These are phyloP conservation scores for Crotalus helleri DNA, from an alignment of 2,113 vertebrate genomes.

Conservation along the genomic window DNA sequence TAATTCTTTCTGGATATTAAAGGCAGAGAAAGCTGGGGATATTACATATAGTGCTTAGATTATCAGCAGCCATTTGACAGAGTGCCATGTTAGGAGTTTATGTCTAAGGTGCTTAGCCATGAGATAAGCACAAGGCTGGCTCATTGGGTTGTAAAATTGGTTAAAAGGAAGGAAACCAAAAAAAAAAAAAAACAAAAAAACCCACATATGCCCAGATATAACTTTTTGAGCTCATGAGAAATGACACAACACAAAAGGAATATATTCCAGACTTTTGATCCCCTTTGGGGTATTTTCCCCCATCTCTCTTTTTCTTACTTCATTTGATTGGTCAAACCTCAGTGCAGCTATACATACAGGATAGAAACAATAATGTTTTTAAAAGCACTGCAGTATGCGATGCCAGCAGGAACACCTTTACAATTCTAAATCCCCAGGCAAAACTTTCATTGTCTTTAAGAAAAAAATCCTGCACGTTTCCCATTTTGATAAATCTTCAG, in stretches of 20 bases:
- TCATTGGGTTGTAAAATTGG: constrained; percentile 51
- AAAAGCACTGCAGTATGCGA: neutral
- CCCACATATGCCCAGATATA: neutral
- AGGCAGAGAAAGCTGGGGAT: neutral
- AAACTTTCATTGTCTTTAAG: neutral
- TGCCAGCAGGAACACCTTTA: neutral
- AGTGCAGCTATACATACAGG: neutral
- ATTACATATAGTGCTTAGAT: constrained; percentile 20
- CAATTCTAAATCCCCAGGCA: neutral
- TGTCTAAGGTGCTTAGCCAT: constrained; percentile 40
- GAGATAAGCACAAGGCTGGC: constrained; percentile 48
- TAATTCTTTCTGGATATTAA: constrained; percentile 24
- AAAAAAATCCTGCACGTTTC: neutral
- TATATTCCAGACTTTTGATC: neutral
- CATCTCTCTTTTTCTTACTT: neutral
- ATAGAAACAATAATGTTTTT: neutral
- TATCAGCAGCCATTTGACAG: constrained; percentile 41
- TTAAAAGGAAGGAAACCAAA: constrained; percentile 55
- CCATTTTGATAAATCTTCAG: neutral
- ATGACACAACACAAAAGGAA: neutral
- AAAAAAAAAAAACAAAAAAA: constrained; percentile 7
- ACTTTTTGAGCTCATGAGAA: neutral
- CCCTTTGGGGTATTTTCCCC: neutral
- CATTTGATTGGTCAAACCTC: neutral
- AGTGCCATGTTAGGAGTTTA: constrained; percentile 41